Base-by-base conservation (phyloP, 1,140 invertebrate species). In the Aphidius gifuensis region DNA sequence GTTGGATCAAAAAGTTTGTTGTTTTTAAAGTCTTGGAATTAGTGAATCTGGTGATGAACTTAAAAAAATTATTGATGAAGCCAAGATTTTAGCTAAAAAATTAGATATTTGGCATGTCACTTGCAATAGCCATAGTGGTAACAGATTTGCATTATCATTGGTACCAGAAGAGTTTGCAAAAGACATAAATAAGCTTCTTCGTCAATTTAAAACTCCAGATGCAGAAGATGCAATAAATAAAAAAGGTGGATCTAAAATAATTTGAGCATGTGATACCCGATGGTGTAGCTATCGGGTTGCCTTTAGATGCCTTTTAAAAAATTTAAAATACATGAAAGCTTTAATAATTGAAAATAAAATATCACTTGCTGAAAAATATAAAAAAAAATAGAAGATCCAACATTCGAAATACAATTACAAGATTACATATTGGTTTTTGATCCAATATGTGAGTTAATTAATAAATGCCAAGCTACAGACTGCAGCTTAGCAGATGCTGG, bases 81-180 rank as follows among this genome's bases (percentile, higher is more conserved):
- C 53, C 42, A 43, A 54, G n/a, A 16, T 7, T 5, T 21, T 58
- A 16, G 50, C 63, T 7, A 49, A 57, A 64, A 45, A 60, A 9
- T 39, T 40, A 38, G 16, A 66, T 32, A 48, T 61, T 11, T 67
- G 60, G 60, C 60, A 67, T 21, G 32, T 45, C 7, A 62, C 63
- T 7, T 63, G 63, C 49, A 60, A 40, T 58, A 51, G 9, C 66
- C 16, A 16, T 32, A 58, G 44, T 48, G 66, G 46, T 2, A 67
- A 65, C 58, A 45, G 65, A 23, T 38, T 67, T 5, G 56, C 56
- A 7, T 65, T 65, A 58, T n/a, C 46, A 47, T 54, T 54, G 53
- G 40, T 42, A 42, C n/a, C 21, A 50, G 16, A 16, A 16, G 16
- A 6, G 16, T 58, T 47, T 45, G 46, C 43, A 16, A 42, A 58